Conservation (phyloP, 2,113 vertebrate genomes). For the Cettia cetti region DNA sequence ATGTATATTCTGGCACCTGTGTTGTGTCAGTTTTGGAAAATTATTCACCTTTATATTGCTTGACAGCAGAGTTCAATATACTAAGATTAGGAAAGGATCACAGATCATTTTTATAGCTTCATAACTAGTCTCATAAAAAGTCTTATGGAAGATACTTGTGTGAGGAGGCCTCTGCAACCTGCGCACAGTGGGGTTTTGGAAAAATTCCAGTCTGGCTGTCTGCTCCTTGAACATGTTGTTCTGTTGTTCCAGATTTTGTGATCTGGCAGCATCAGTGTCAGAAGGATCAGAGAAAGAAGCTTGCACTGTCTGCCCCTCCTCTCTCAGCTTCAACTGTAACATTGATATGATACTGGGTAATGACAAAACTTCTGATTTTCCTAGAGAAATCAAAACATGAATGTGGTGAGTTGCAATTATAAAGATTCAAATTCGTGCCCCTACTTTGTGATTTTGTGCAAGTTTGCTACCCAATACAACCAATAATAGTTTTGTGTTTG, state of each 20-base stretch:
- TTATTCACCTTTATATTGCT: neutral
- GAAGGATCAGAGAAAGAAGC: neutral
- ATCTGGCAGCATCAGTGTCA: rapidly evolving
- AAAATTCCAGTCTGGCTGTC: neutral
- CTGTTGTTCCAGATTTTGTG: neutral
- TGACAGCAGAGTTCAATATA: neutral
- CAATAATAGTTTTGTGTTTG: neutral
- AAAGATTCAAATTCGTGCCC: neutral
- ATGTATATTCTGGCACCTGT: neutral
- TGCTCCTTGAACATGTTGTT: neutral
- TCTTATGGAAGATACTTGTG: neutral
- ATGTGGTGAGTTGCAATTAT: neutral
- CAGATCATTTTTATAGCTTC: neutral
- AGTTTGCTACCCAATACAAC: neutral
- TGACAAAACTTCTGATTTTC: neutral
- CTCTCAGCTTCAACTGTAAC: neutral
- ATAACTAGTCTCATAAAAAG: neutral
- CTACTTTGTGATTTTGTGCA: neutral
- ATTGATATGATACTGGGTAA: neutral
- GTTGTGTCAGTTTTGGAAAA: neutral
- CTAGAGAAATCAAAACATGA: neutral
- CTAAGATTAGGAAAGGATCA: neutral
- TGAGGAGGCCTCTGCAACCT: neutral
- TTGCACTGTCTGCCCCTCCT: rapidly evolving
- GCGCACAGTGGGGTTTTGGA: neutral